Conservation (phyloP, 2,797 vertebrate species). For the Notoglanidium macrostoma region DNA sequence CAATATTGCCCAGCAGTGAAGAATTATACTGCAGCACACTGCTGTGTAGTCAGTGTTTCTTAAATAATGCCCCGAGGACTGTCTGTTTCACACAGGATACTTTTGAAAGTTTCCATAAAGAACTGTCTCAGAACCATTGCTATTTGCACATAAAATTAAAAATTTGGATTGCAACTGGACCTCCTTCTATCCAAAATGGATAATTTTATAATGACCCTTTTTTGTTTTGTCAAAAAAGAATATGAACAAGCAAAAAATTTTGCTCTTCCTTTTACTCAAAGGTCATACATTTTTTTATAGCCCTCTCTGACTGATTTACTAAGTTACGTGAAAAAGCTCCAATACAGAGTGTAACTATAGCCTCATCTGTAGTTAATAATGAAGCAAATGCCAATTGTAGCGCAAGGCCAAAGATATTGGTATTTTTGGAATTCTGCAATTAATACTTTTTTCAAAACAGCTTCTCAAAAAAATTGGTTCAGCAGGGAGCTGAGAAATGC, state of each 20-base stretch:
- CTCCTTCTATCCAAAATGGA: background rate
- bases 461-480: background rate
- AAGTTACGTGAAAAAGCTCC: background rate
- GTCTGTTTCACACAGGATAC: background rate
- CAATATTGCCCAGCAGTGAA: background rate
- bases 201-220: background rate
- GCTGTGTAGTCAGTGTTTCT: background rate
- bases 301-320: background rate
- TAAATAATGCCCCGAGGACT: background rate
- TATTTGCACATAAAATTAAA: background rate
- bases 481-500: background rate
- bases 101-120: background rate
- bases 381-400: background rate
- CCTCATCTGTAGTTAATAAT: background rate
- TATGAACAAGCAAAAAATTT: background rate
- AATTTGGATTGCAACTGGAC: no score
- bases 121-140: background rate
- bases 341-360: background rate
- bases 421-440: constrained; percentile 34
- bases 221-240: background rate
- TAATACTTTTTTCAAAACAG: background rate
- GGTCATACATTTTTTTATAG: background rate
- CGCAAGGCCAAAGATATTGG: background rate
- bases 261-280: background rate
- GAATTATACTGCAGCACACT: background rate